Evolutionary conservation across 2,888 invertebrate species (phyloP), one percentile per base, ranked within the genome.

Genomic region (Scrobipalpa costella): DNA sequence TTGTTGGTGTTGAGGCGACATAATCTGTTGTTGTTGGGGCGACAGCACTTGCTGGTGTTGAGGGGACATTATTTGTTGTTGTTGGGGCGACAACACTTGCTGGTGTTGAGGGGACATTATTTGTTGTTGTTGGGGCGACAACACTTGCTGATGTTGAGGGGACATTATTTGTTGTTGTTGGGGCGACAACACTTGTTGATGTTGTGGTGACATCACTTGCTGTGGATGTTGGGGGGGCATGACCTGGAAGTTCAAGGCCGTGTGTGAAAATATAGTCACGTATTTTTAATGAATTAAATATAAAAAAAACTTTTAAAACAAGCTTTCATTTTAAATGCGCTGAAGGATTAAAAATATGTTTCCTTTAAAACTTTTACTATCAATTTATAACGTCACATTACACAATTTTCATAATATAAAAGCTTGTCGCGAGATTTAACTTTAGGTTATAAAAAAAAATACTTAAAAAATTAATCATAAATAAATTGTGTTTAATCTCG

Each of bases 81-180:
- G 55, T 15, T 52, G 49, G 19, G 49, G 49, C n/a, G 49, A 49
- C 49, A 49, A 17, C 0, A n/a, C 47, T 47, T 66, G 63, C 50
- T 5, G 60, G 52, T 60, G 50, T 38, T 40, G 38, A 1, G 68
- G 67, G 21, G 67, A 66, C 47, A 62, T 38, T 13, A 62, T 57
- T 2, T 44, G 57, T 15, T 49, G 44, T 2, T 59, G 60, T 58
- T 58, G 58, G 8, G 60, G 60, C n/a, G 60, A 60, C 60, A 60
- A 47, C 15, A 60, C 44, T n/a, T 47, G 60, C 44, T 67, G 63
- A 8, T 52, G 36, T 17, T 57, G 57, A 9, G 60, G 60, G 13
- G 60, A 60, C 47, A 60, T 21, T 0, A 44, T 33, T 33, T 60
- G 44, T n/a, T 2, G 52, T 5, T 55, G 55, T 21, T 55, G 55